These are phyloP conservation scores for Rhinopomastus cyanomelas DNA, from an alignment of 2,113 vertebrate species.

Conservation along the genomic window DNA sequence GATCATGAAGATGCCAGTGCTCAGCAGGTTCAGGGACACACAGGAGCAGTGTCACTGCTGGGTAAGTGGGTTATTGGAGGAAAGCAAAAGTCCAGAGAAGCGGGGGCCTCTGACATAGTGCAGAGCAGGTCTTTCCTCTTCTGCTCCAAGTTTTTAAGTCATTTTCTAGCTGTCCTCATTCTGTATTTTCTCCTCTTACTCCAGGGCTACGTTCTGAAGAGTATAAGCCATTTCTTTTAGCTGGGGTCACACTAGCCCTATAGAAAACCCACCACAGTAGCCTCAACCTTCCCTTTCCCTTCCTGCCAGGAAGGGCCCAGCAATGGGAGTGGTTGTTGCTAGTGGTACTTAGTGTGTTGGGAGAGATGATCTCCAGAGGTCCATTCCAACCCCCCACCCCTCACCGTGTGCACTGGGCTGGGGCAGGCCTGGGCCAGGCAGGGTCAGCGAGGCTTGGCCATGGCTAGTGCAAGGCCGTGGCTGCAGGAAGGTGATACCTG, in stretches of 20 bases:
- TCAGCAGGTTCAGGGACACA: not conserved
- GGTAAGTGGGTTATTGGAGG: not conserved
- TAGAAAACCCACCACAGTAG: rapidly evolving
- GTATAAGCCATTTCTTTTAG: rapidly evolving
- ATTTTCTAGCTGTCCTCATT: not conserved
- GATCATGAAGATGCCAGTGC: not conserved
- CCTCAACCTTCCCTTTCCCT: rapidly evolving
- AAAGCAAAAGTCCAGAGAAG: not conserved
- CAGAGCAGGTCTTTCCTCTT: not conserved
- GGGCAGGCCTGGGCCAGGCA: not conserved
- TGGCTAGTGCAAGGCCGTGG: rapidly evolving
- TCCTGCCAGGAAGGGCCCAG: rapidly evolving
- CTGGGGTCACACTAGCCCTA: rapidly evolving
- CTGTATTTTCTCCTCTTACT: not conserved
- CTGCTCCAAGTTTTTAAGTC: not conserved
- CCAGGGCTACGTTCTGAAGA: not conserved
- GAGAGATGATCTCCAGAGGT: too few species aligned
- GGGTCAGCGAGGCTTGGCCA: rapidly evolving
- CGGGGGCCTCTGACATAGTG: not conserved
- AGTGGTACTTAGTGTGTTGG: too few species aligned
- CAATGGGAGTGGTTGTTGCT: not conserved
- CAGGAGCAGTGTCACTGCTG: not conserved
- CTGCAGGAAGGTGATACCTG: not conserved
- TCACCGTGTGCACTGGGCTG: not conserved
- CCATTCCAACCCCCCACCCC: too few species aligned